Conservation (phyloP, 2,888 invertebrate genomes). For the Acholoe squamosa region DNA sequence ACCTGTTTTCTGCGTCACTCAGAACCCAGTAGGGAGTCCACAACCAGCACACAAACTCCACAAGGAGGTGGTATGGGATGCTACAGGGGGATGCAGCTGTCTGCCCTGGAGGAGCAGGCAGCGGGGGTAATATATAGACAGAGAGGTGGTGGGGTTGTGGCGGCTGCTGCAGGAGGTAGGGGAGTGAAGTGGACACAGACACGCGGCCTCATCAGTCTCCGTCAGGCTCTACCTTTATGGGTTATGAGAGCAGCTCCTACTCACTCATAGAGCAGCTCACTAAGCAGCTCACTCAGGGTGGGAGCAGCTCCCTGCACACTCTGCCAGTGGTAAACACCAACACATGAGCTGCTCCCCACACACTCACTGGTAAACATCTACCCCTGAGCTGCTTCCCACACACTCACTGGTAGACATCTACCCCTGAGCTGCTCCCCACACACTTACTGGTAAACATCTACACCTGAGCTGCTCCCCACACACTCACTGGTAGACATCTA, state of each 20-base stretch:
- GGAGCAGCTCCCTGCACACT: too few species aligned
- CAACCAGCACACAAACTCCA: not conserved
- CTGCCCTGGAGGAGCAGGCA: not conserved
- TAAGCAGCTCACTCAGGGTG: too few species aligned
- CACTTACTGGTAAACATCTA: too few species aligned
- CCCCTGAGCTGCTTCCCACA: not conserved
- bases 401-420: too few species aligned
- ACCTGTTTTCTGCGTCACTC: too few species aligned
- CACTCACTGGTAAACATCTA: not conserved
- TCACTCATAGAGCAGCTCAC: not conserved
- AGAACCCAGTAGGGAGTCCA: too few species aligned
- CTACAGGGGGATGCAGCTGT: not conserved
- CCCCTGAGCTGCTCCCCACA: too few species aligned
- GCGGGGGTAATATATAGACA: not conserved
- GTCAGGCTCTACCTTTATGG: conserved; percentile 4
- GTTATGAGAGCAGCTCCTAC: conserved; percentile 21
- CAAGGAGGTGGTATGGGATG: not conserved
- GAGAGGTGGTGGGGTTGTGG: conserved; percentile 33
- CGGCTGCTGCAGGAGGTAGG: not conserved
- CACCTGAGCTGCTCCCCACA: too few species aligned
- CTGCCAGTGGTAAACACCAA: not conserved
- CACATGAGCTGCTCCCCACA: not conserved
- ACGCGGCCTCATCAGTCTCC: conserved; percentile 5
- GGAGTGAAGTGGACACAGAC: conserved; percentile 25
- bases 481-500: too few species aligned